These are phyloP conservation scores for Temnothorax curvispinosus DNA, from an alignment of 1,140 invertebrate genomes.

Conservation along the genomic window DNA sequence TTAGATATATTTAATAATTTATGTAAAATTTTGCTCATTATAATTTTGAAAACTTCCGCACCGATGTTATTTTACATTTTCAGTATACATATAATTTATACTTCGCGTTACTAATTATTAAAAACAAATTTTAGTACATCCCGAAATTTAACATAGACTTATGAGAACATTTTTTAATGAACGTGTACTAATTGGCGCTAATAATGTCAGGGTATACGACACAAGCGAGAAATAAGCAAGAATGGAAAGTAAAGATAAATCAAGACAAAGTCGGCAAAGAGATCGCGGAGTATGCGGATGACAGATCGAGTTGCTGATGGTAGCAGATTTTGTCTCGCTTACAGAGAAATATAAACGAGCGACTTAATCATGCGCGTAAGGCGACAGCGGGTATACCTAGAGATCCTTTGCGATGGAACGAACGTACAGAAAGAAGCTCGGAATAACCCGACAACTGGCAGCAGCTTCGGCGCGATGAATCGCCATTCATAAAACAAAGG, in stretches of 20 bases:
- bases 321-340: constrained; percentile 24
- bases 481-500: constrained; percentile 55
- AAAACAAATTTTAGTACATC: neutral
- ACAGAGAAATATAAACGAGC: constrained; percentile 43
- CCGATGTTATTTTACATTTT: neutral
- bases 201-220: neutral
- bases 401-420: neutral
- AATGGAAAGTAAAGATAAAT: neutral
- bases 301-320: constrained; percentile 33
- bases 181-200: constrained; percentile 2
- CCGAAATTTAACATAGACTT: neutral
- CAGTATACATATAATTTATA: neutral
- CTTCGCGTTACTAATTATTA: neutral
- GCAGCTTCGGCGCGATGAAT: constrained; percentile 28
- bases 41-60: neutral
- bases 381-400: neutral
- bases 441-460: constrained; percentile 41
- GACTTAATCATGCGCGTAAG: constrained; percentile 48
- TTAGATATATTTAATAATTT: neutral
- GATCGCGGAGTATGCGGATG: neutral
- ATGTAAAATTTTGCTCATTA: neutral
- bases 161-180: neutral
- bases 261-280: neutral
- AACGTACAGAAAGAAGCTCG: neutral
- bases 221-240: neutral